Evolutionary conservation across 1,140 invertebrate species (phyloP), one percentile per base, ranked within the genome.

Genomic region (Periplaneta americana): DNA sequence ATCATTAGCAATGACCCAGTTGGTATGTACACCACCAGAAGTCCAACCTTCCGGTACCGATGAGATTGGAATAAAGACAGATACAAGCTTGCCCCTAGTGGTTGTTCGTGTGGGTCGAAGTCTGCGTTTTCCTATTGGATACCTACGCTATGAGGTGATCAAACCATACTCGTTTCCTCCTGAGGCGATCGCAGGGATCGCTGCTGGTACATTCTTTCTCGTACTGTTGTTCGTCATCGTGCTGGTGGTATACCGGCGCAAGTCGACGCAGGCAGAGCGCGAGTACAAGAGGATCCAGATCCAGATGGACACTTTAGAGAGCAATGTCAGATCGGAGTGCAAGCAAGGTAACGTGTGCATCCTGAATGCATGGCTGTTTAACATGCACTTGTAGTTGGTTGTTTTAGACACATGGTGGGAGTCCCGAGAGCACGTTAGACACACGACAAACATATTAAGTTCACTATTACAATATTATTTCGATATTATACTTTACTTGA

Each of bases 281-380:
- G 97, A 98, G 87, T 99, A 98, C 88, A 98, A 98, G 88, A 92
- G 98, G 36, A 98, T 99, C 87, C 98, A 99, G 88, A 97, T 99
- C 85, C 98, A 99, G 89, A 98, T 99, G 96, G 98, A 99, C 84
- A 99, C 97, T n/a, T 89, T 99, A 74, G 98, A 99, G 88, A 98
- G 97, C 86, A 99, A 98, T 88, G 98, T 99, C 0, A 91, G 98
- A 77, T 96, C 97, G 84, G 98, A 99, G 88, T 99, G 98, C 87
- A 99, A 99, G 89, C 95, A 98, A 90, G 92, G 93, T 94, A 87
- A 86, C 82, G 3, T 37, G 37, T 83, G 82, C 18, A 76, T 82
- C 17, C 76, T 82, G 34, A 34, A 81, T 84, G 82, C 31, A 34
- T 80, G 22, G 11, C 48, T 66, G n/a, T 66, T 66, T 66, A 66